Conservation (phyloP, 2,888 invertebrate species). For the Raillietiella orientalis region DNA sequence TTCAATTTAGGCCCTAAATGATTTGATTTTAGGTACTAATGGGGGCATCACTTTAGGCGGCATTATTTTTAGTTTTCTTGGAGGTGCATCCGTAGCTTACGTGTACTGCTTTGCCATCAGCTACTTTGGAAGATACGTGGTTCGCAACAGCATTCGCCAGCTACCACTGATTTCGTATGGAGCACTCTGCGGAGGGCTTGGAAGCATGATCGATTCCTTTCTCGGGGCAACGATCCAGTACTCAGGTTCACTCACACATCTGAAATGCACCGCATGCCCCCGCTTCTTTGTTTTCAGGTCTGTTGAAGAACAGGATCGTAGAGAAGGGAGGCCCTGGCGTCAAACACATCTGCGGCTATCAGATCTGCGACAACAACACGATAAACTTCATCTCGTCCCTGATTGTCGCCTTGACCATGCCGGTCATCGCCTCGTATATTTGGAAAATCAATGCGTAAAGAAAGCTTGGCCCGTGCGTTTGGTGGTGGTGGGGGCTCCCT, state of each 20-base stretch:
- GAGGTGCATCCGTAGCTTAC: conserved; percentile 33
- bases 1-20: not conserved
- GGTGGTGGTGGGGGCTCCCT: too few relatives aligned
- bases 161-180: conserved; percentile 44
- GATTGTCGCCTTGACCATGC: conserved; percentile 31
- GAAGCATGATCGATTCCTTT: conserved; percentile 47
- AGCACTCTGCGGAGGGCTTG: conserved; percentile 35
- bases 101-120: conserved; percentile 31
- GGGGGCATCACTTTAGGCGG: conserved; percentile 37
- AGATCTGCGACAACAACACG: conserved; percentile 50
- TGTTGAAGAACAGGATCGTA: too few relatives aligned
- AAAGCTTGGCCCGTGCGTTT: too few relatives aligned
- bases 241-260: too few relatives aligned
- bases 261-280: too few relatives aligned
- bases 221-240: conserved; percentile 57
- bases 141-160: conserved; percentile 27
- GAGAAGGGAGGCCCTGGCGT: conserved; percentile 31
- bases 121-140: conserved; percentile 21
- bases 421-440: conserved; percentile 22
- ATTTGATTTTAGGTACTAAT: conserved; percentile 31
- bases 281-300: too few relatives aligned
- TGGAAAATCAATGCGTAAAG: too few relatives aligned
- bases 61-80: conserved; percentile 22
- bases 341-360: conserved; percentile 35
- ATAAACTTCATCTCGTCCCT: conserved; percentile 54